Conservation (phyloP, 2,113 vertebrate genomes). For the Anhinga rufa region DNA sequence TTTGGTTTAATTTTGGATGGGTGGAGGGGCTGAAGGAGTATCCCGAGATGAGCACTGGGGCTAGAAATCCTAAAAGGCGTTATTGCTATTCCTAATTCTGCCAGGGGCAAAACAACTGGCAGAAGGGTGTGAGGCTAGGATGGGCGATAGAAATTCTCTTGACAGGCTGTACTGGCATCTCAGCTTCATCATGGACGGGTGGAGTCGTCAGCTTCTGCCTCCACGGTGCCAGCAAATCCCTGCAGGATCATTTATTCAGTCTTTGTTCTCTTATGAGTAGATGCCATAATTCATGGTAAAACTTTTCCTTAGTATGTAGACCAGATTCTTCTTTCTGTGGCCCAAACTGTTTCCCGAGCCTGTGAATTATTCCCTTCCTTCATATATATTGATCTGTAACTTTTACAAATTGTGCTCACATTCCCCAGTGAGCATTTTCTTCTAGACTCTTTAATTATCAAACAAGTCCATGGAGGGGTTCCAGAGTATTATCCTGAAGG, state of each 20-base stretch:
- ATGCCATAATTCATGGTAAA: background rate
- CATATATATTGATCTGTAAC: background rate
- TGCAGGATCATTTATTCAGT: background rate
- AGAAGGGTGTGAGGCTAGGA: background rate
- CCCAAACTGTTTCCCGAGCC: background rate
- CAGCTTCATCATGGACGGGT: background rate
- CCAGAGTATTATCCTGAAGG: background rate
- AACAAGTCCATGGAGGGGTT: background rate
- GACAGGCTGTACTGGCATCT: background rate
- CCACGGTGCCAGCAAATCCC: background rate
- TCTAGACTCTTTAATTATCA: background rate
- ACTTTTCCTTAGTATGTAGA: background rate
- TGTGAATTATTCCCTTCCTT: background rate
- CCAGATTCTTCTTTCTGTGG: background rate
- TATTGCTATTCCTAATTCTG: background rate
- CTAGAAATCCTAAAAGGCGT: background rate
- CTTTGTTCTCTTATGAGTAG: background rate
- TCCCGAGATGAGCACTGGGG: background rate
- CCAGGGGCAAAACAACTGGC: accelerated
- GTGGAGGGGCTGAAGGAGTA: background rate
- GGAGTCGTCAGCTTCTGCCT: background rate
- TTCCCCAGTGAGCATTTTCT: background rate
- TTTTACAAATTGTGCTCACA: background rate
- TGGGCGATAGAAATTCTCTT: background rate
- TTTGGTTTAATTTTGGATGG: background rate